phyloP scores from a whole-genome alignment of 2,797 vertebrate species.

The Halcyon badia region DNA sequence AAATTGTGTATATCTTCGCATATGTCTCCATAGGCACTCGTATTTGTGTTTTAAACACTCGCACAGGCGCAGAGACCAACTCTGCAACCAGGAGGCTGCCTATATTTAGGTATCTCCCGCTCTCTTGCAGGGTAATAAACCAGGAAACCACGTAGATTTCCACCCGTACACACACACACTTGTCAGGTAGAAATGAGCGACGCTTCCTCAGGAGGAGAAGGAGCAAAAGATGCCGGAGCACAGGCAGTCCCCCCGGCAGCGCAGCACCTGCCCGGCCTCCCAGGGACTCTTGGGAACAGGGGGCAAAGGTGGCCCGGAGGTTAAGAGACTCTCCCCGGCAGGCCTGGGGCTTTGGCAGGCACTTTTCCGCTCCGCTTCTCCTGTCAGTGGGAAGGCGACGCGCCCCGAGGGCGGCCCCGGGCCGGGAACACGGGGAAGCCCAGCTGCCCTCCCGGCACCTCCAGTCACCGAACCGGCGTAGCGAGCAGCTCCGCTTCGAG shows the following conservation, averaged over 20 bases:
- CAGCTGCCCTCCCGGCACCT: not conserved
- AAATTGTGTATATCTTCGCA: slow-evolving; percentile 47
- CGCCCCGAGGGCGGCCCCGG: not conserved
- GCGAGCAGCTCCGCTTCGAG: not conserved
- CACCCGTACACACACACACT: too few species aligned
- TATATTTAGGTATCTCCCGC: slow-evolving; percentile 8
- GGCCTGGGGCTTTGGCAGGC: not conserved
- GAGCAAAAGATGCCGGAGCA: not conserved
- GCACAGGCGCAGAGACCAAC: not conserved
- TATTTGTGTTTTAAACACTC: not conserved
- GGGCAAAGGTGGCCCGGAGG: slow-evolving; percentile 55
- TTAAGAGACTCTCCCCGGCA: slow-evolving; percentile 45
- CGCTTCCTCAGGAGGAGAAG: not conserved
- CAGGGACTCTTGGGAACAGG: not conserved
- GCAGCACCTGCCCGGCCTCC: slow-evolving; percentile 47
- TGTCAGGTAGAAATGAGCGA: not conserved
- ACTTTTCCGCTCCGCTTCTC: slow-evolving; percentile 11
- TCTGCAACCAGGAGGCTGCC: not conserved
- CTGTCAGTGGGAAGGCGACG: not conserved
- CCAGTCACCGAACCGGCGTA: too few species aligned
- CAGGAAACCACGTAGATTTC: not conserved
- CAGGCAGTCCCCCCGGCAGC: not conserved
- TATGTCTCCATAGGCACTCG: slow-evolving; percentile 8
- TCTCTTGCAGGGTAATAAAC: not conserved
- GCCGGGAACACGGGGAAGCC: not conserved